phyloP scores from a whole-genome alignment of 2,797 vertebrate species.

The Psittacula derbiana region DNA sequence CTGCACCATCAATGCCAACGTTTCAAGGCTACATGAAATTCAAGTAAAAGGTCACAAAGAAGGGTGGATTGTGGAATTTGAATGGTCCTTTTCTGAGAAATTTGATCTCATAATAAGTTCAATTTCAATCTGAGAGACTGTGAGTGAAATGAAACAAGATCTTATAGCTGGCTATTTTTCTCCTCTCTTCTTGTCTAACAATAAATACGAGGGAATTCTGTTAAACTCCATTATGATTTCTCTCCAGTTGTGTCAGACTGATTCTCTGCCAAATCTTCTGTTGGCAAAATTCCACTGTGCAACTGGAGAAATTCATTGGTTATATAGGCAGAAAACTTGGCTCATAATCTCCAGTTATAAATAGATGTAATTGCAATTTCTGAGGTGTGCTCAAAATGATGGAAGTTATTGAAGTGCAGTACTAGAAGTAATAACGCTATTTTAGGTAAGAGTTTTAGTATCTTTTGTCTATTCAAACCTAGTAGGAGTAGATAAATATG shows the following conservation, averaged over 20 bases:
- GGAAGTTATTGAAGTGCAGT: neutral
- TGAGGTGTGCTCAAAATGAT: neutral
- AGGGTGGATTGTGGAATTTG: neutral
- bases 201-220: neutral
- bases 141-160: neutral
- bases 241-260: neutral
- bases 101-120: neutral
- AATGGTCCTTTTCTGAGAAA: neutral
- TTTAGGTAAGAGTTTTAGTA: neutral
- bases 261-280: neutral
- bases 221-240: neutral
- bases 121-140: neutral
- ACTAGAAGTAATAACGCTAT: neutral
- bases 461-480: neutral
- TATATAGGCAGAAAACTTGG: neutral
- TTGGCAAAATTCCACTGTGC: neutral
- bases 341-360: neutral
- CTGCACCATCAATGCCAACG: neutral
- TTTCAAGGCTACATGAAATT: neutral
- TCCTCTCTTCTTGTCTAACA: neutral
- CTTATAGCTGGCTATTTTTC: neutral
- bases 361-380: neutral
- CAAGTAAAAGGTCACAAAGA: neutral
- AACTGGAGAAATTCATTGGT: neutral
- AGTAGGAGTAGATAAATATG: neutral